Base-by-base conservation (phyloP, 1,140 invertebrate genomes). In the Papilio glaucus region DNA sequence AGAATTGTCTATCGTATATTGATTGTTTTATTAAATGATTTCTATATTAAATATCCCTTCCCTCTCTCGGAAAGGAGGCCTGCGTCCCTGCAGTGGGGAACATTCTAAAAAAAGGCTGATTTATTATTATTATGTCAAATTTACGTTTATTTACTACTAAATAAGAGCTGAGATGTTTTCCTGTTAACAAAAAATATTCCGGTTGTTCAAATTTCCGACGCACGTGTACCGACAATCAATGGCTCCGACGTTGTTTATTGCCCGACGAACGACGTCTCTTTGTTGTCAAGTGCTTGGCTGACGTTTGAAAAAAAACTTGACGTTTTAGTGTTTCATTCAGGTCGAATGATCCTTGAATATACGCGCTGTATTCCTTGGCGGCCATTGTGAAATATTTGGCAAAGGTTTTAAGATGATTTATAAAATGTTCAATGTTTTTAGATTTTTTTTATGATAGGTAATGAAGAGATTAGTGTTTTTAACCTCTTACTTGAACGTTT, bases 271-370 rank as follows among this genome's bases (percentile, higher is more conserved):
- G 62, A 65, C 62, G 62, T 65, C 33, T 65, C 62, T 39, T 65
- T 65, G 62, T 65, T 65, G 37, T 65, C 29, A 65, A 39, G 62
- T 65, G 29, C 62, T 65, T 65, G 39, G 21, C 15, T 65, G 62
- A 38, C 29, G 37, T 38, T n/a, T 60, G 26, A 29, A 24, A 41
- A n/a, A 53, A 65, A 41, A 65, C 62, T 21, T 65, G 18, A 39
- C 15, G 9, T 65, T 37, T 65, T 21, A 65, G 2, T 12, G 15
- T 29, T 63, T 63, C n/a, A 7, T 33, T 62, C 26, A 62, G 29
- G n/a, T 37, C 29, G 60, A 62, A n/a, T n/a, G n/a, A n/a, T n/a
- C n/a, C n/a, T n/a, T 62, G 29, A n/a, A 33, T 10, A 13, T 62
- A 26, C 10, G 21, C n/a, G 21, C 8, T 1, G 9, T 15, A 37